A percentile compares a stretch with the other conserved stretches of the same genome.
Conservation (phyloP, 2,113 vertebrate species). For the Dasyornis broadbenti region DNA sequence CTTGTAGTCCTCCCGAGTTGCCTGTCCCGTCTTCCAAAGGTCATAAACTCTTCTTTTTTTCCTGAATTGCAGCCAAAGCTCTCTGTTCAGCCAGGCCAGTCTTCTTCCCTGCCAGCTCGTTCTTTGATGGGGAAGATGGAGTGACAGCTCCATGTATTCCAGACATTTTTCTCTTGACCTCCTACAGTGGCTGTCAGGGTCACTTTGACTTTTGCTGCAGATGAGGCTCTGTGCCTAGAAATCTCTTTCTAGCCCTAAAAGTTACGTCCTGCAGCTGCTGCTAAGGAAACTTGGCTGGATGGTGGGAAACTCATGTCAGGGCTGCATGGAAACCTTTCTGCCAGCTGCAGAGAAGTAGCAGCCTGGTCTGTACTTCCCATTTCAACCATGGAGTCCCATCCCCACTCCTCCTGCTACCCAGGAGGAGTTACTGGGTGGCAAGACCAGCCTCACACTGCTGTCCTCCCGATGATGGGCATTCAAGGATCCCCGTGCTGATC, state of each 20-base stretch:
- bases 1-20: neutral
- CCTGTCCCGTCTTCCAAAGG: neutral
- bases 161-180: conserved; percentile 27
- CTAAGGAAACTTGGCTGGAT: conserved; percentile 28
- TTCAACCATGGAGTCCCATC: neutral
- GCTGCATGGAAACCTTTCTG: neutral
- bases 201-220: conserved; percentile 22
- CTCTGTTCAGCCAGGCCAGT: neutral
- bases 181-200: conserved; percentile 22
- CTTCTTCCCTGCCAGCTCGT: neutral
- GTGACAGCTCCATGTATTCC: conserved; percentile 13
- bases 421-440: neutral
- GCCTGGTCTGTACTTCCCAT: neutral
- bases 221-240: conserved; percentile 39
- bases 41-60: neutral
- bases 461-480: accelerated
- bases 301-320: neutral
- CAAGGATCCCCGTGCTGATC: neutral
- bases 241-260: conserved; percentile 29
- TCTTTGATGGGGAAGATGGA: neutral
- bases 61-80: neutral
- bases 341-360: neutral
- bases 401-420: neutral
- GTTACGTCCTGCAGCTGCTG: neutral
- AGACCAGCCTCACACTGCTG: accelerated